phyloP scores from a whole-genome alignment of 1,140 invertebrate species.

The Drosophila paulistorum region DNA sequence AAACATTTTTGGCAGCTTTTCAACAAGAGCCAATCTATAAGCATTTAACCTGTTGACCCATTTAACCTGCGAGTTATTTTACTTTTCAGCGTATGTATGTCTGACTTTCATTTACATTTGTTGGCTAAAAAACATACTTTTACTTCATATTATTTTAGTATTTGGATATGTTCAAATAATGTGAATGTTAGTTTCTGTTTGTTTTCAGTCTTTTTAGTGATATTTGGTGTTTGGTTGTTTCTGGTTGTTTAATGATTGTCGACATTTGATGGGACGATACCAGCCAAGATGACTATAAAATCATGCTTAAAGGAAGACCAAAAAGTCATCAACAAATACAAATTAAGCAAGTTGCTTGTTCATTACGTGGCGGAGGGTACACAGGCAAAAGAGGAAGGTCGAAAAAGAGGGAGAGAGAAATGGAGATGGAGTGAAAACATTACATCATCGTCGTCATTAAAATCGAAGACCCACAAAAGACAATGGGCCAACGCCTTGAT shows the following conservation, averaged over 20 bases:
- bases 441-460: conserved; percentile 77
- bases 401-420: not conserved
- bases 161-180: conserved; percentile 1
- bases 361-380: conserved; percentile 54
- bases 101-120: not conserved
- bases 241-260: conserved; percentile 7
- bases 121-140: not conserved
- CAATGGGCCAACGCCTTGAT: conserved; percentile 45
- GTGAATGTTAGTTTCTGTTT: conserved; percentile 2
- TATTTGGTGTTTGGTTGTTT: not conserved
- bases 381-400: not conserved
- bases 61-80: not conserved
- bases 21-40: not conserved
- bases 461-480: conserved; percentile 76
- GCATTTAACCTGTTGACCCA: not conserved
- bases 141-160: not conserved
- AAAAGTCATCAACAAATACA: conserved; percentile 36
- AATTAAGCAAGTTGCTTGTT: conserved; percentile 45
- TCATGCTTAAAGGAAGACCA: conserved; percentile 41
- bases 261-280: conserved; percentile 13
- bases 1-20: not conserved
- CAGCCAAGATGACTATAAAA: conserved; percentile 18
- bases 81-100: not conserved
- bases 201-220: not conserved
- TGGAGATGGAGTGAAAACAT: conserved; percentile 24